Conservation (phyloP, 35 echinoderm and acorn worm genomes). For the Ophiothrix spiculata region DNA sequence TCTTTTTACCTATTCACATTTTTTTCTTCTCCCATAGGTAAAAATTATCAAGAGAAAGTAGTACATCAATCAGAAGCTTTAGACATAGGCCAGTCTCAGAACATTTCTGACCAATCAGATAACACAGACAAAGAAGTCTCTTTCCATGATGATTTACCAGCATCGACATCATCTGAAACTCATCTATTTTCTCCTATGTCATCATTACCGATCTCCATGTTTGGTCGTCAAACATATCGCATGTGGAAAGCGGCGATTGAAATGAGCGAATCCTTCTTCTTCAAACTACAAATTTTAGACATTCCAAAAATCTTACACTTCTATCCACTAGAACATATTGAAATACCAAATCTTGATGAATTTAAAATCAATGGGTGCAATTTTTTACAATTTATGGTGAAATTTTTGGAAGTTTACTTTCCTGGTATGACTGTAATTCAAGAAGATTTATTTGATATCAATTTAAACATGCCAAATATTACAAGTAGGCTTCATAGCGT, state of each 20-base stretch:
- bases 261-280: slow-evolving; percentile 35
- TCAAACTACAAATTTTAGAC: slow-evolving; percentile 21
- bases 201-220: slow-evolving; percentile 34
- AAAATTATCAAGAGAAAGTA: no score
- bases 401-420: slow-evolving; percentile 68
- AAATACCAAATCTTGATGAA: slow-evolving; percentile 17
- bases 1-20: no score
- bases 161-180: not conserved
- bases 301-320: slow-evolving; percentile 61
- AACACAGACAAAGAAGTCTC: not conserved
- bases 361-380: not conserved
- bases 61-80: not conserved
- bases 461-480: slow-evolving; percentile 10
- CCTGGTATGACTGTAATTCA: slow-evolving; percentile 56
- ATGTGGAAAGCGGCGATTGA: slow-evolving; percentile 80
- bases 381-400: slow-evolving; percentile 54
- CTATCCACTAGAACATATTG: slow-evolving; percentile 59
- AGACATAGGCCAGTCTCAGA: not conserved
- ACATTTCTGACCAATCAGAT: no score
- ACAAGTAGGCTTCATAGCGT: slow-evolving; percentile 45
- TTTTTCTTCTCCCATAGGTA: no score
- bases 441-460: slow-evolving; percentile 29
- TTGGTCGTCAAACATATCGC: slow-evolving; percentile 76
- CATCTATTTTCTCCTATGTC: slow-evolving; percentile 14
- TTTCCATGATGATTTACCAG: not conserved